Evolutionary conservation across 2,797 vertebrate species (phyloP).

Genomic region (Hafferia zeledoni): DNA sequence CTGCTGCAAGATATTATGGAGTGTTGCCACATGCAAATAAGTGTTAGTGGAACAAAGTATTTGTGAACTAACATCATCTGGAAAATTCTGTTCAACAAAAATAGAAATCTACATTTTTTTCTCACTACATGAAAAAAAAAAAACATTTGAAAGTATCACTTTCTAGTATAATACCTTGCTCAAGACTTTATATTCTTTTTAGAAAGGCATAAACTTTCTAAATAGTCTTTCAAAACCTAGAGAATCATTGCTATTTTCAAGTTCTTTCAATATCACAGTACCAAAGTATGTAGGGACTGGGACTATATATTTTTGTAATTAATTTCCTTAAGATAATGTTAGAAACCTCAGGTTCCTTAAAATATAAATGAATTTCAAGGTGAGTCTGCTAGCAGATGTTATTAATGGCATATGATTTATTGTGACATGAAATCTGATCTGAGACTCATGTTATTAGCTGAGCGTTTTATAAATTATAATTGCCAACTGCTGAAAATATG

Average conservation of each 20-base stretch:
- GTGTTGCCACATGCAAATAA: not conserved
- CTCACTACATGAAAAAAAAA: not conserved
- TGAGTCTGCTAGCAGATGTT: constrained; percentile 71
- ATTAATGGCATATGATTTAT: constrained; percentile 78
- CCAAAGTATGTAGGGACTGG: constrained; percentile 37
- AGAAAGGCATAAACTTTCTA: constrained; percentile 4
- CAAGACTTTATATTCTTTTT: not conserved
- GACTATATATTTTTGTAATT: constrained; percentile 78
- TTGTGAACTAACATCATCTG: not conserved
- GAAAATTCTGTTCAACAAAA: not conserved
- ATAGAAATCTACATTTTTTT: not conserved
- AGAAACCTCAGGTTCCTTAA: constrained; percentile 76
- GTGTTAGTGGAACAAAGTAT: not conserved
- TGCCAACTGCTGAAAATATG: constrained; percentile 68
- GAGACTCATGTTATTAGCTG: constrained; percentile 69
- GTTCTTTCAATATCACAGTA: constrained; percentile 55
- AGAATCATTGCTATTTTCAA: constrained; percentile 43
- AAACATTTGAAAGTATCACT: not conserved
- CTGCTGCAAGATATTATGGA: not conserved
- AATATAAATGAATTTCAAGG: constrained; percentile 81
- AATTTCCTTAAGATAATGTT: constrained; percentile 82
- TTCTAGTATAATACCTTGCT: not conserved
- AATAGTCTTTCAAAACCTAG: constrained; percentile 8
- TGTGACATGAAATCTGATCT: constrained; percentile 71
- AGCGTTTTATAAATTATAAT: constrained; percentile 74